A percentile compares a stretch with the other conserved stretches of the same genome.
phyloP scores from a whole-genome alignment of 2,113 vertebrate genomes.

The Onychorhynchus coronatus region DNA sequence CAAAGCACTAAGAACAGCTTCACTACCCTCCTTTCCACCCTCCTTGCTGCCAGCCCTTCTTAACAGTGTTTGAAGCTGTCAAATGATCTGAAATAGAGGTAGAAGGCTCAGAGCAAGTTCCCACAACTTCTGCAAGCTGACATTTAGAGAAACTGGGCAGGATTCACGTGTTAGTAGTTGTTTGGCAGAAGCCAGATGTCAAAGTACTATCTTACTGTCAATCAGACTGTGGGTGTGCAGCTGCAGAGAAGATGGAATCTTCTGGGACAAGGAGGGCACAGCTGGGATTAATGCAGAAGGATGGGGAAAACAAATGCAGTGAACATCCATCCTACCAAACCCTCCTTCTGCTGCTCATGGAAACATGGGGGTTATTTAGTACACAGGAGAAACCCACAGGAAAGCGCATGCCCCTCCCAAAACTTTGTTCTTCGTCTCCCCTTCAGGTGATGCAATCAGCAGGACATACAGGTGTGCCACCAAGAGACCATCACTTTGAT shows the following conservation, averaged over 20 bases:
- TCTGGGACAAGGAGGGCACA: not conserved
- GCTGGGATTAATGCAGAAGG: not conserved
- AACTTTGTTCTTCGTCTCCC: not conserved
- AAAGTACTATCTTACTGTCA: not conserved
- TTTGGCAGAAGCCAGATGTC: not conserved
- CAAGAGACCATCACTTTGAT: not conserved
- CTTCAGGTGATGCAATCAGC: not conserved
- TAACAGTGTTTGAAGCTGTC: not conserved
- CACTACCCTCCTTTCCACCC: not conserved
- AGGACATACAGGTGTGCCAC: not conserved
- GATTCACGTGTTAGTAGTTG: not conserved
- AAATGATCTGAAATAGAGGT: not conserved
- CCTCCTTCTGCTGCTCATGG: not conserved
- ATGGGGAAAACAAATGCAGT: not conserved
- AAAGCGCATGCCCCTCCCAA: not conserved
- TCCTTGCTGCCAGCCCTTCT: not conserved
- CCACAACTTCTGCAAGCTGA: not conserved
- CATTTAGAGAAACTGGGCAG: not conserved
- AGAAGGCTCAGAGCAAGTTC: not conserved
- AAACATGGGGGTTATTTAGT: not conserved
- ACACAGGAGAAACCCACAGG: not conserved
- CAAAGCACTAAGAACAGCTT: not conserved
- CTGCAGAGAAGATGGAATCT: not conserved
- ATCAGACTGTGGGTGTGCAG: not conserved
- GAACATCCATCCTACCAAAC: not conserved